Conservation (phyloP, 2,797 vertebrate species). For the Intellagama lesueurii region DNA sequence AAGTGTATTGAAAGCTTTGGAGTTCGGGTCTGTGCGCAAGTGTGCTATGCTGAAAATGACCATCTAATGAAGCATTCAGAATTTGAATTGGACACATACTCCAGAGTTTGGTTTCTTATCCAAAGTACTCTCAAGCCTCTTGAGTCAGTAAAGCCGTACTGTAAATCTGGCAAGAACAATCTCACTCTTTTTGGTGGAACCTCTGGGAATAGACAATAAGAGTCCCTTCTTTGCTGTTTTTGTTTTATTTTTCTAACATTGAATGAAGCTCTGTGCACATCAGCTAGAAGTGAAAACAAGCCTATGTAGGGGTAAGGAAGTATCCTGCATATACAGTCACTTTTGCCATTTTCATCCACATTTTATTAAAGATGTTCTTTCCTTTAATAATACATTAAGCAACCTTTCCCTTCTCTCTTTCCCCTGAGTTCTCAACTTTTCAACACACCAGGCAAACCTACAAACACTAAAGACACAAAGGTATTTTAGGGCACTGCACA, state of each 20-base stretch:
- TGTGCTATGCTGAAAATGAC: background rate
- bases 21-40: background rate
- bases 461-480: background rate
- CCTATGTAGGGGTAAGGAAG: background rate
- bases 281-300: background rate
- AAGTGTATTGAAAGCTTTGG: background rate
- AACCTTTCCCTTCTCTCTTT: background rate
- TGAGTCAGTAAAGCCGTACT: conserved; percentile 36
- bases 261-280: background rate
- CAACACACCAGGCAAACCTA: background rate
- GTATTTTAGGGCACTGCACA: background rate
- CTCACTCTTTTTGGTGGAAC: background rate
- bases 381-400: no score
- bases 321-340: background rate
- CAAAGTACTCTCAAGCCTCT: conserved; percentile 16
- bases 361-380: background rate
- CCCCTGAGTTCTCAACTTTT: background rate
- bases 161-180: background rate
- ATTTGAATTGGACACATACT: background rate
- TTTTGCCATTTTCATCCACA: background rate
- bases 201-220: conserved; percentile 28
- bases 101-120: background rate
- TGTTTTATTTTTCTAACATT: background rate
- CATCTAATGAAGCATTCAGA: conserved; percentile 15
- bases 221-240: background rate